Evolutionary conservation across 2,888 invertebrate genomes (phyloP), one percentile per base, ranked within the genome.

Genomic region (Macaria liturata): DNA sequence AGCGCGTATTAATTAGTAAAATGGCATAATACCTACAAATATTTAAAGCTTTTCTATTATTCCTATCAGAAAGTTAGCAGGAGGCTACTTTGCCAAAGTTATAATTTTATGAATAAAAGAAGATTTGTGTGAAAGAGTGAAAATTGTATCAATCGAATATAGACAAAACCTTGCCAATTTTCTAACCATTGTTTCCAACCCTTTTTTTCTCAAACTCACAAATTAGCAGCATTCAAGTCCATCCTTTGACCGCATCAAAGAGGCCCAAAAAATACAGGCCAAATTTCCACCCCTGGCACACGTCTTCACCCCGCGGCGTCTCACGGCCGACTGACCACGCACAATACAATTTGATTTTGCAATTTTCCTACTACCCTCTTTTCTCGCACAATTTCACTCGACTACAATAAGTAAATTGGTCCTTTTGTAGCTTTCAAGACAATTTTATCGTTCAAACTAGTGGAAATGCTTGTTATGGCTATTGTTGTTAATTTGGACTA

Each of bases 301-400:
- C 76, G 78, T 76, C 78, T 72, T 70, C 65, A 70, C 82, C 65
- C 81, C 74, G 60, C 76, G 68, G 63, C 68, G 59, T 71, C 74
- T 78, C 76, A 80, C 88, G 76, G 68, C 46, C 78, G 84, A 89
- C 69, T 84, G 87, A 66, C 57, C 76, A 54, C 73, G 67, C 69
- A 89, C 89, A 90, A 90, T 89, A 73, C 76, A 76, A 77, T 76
- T 80, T 82, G 88, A 88, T 89, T 88, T 87, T 81, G 80, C 72
- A 65, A 76, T 75, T 80, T 76, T 75, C 62, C 77, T 74, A 75
- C 88, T 85, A 86, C 89, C 89, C 90, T 84, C 86, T 79, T 84
- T 82, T 70, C 74, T 55, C 76, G 71, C 63, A 64, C 83, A 84
- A 88, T 87, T 88, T 87, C 72, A 81, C 78, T 49, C 62, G 66